phyloP scores from a whole-genome alignment of 2,888 invertebrate genomes.

The Sialis fuliginosa region DNA sequence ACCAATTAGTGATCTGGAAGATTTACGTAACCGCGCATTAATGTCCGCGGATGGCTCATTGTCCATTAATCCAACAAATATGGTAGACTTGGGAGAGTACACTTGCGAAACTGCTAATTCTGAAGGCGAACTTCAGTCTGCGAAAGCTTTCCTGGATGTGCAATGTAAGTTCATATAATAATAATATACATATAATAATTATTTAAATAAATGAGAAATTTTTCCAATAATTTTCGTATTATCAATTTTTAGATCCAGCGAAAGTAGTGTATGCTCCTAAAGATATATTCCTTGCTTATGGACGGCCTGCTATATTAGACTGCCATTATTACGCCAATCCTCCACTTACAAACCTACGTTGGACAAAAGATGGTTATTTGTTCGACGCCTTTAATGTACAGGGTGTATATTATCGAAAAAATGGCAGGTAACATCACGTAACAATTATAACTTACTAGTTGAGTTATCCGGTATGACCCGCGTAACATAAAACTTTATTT shows the following conservation, averaged over 20 bases:
- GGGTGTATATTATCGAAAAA: slow-evolving; percentile 6
- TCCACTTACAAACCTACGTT: slow-evolving; percentile 69
- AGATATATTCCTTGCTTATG: slow-evolving; percentile 69
- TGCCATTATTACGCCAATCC: slow-evolving; percentile 89
- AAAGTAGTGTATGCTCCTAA: slow-evolving; percentile 76
- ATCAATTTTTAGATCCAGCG: slow-evolving; percentile 58
- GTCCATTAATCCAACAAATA: slow-evolving; percentile 55
- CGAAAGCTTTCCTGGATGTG: slow-evolving; percentile 75
- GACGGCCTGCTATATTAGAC: slow-evolving; percentile 66
- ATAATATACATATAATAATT: not conserved
- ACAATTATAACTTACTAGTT: no score
- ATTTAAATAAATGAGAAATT: not conserved
- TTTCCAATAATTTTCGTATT: not conserved
- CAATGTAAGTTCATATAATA: slow-evolving; percentile 54
- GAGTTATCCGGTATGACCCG: no score
- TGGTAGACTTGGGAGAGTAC: slow-evolving; percentile 76
- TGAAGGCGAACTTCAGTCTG: slow-evolving; percentile 58
- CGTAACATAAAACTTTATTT: no score
- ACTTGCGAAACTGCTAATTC: slow-evolving; percentile 65
- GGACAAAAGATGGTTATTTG: slow-evolving; percentile 85
- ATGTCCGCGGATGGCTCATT: slow-evolving; percentile 63
- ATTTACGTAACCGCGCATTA: slow-evolving; percentile 40
- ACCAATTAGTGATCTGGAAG: slow-evolving; percentile 38
- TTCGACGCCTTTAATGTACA: slow-evolving; percentile 81
- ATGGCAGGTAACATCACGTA: slow-evolving; percentile 3